These are phyloP conservation scores for Diogma glabrata DNA, from an alignment of 2,888 invertebrate species.

Conservation along the genomic window DNA sequence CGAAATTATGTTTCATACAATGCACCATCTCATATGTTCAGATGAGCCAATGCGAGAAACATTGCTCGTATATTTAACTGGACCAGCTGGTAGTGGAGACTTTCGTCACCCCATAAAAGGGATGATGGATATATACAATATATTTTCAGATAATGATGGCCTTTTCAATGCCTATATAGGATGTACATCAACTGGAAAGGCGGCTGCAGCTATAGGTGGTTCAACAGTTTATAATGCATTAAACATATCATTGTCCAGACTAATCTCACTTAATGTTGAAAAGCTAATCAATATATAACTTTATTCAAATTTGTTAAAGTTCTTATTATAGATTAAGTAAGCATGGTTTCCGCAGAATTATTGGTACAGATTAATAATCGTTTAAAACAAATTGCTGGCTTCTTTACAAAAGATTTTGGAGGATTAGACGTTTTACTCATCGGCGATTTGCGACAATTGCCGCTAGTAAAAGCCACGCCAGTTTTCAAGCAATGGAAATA, in stretches of 20 bases:
- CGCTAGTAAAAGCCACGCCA: constrained; percentile 22
- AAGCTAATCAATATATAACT: too few relatives aligned
- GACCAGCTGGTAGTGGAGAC: too few relatives aligned
- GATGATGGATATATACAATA: neutral
- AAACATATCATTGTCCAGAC: neutral
- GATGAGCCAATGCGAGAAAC: constrained; percentile 10
- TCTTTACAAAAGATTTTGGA: constrained; percentile 20
- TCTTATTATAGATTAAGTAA: too few relatives aligned
- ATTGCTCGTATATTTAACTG: constrained; percentile 12
- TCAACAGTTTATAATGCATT: too few relatives aligned
- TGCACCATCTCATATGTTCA: constrained; percentile 14
- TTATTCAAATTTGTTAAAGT: too few relatives aligned
- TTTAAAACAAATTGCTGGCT: constrained; percentile 29
- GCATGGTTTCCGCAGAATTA: too few relatives aligned
- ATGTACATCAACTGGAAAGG: constrained; percentile 18
- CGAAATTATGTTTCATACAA: neutral
- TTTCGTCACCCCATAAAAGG: too few relatives aligned
- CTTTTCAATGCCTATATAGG: constrained; percentile 26
- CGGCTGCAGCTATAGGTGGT: neutral
- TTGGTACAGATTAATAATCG: too few relatives aligned
- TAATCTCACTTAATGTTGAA: neutral
- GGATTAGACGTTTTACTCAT: neutral
- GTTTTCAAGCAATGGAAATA: constrained; percentile 20
- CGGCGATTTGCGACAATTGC: constrained; percentile 18
- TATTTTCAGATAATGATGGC: neutral